These are phyloP conservation scores for Darevskia mixta DNA, from an alignment of 2,797 vertebrate species.

Conservation along the genomic window DNA sequence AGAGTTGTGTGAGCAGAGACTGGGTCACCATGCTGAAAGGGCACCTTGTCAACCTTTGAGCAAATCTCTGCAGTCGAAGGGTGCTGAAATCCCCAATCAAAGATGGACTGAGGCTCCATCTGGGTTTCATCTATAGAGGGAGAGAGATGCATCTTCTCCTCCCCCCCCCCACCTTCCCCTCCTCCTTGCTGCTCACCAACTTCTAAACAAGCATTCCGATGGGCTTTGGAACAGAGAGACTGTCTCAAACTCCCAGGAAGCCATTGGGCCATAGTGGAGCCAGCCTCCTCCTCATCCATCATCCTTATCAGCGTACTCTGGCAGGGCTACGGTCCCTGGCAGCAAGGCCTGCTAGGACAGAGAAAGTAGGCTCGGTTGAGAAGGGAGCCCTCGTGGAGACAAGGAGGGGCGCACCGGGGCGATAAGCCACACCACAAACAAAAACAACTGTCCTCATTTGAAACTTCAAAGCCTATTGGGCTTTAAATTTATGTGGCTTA, in stretches of 20 bases:
- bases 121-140: slow-evolving; percentile 41
- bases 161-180: slow-evolving; percentile 7
- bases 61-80: slow-evolving; percentile 61
- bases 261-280: slow-evolving; percentile 87
- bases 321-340: slow-evolving; percentile 78
- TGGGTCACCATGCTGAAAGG: slow-evolving; percentile 65
- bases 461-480: slow-evolving; percentile 85
- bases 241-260: slow-evolving; percentile 87
- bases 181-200: slow-evolving; percentile 21
- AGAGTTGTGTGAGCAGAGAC: neutral
- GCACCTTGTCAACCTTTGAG: slow-evolving; percentile 69
- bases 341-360: slow-evolving; percentile 72
- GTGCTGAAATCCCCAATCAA: slow-evolving; percentile 42
- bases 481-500: slow-evolving; percentile 75
- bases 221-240: slow-evolving; percentile 72
- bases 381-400: slow-evolving; percentile 60
- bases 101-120: slow-evolving; percentile 21
- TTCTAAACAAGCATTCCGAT: slow-evolving; percentile 64
- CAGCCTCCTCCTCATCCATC: slow-evolving; percentile 91
- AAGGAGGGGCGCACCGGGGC: slow-evolving; percentile 58
- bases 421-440: slow-evolving; percentile 85
- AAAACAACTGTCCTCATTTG: slow-evolving; percentile 82
- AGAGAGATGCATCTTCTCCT: slow-evolving; percentile 20
- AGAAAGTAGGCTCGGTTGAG: slow-evolving; percentile 51
- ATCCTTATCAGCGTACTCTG: slow-evolving; percentile 91